Conservation (phyloP, 2,888 invertebrate species). For the Schizotus pectinicornis region DNA sequence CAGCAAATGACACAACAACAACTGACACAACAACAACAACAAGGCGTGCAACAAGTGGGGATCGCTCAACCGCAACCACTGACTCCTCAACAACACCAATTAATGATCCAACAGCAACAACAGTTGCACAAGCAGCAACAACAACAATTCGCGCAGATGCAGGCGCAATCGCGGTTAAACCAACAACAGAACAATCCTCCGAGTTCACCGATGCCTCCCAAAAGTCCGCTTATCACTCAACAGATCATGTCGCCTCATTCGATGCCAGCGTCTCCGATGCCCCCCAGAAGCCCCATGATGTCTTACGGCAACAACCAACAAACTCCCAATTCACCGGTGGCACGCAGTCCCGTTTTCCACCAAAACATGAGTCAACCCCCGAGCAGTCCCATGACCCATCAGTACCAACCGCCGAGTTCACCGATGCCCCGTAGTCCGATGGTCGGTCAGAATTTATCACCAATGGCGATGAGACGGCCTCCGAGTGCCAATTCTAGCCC, state of each 20-base stretch:
- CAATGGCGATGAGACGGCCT: slow-evolving; percentile 63
- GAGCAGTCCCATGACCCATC: slow-evolving; percentile 61
- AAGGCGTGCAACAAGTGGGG: slow-evolving; percentile 16
- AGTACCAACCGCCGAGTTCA: slow-evolving; percentile 60
- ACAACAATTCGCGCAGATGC: background rate
- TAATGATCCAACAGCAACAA: slow-evolving; percentile 53
- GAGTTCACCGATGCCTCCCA: slow-evolving; percentile 63
- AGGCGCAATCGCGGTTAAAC: slow-evolving; percentile 37
- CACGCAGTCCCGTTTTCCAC: slow-evolving; percentile 65
- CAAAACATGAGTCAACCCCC: slow-evolving; percentile 56
- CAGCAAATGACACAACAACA: slow-evolving; percentile 52
- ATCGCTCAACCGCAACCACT: slow-evolving; percentile 47
- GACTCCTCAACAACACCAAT: slow-evolving; percentile 54
- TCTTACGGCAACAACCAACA: slow-evolving; percentile 51
- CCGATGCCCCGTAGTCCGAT: slow-evolving; percentile 60
- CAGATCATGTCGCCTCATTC: slow-evolving; percentile 58
- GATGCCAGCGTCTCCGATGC: slow-evolving; percentile 59
- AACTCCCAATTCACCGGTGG: slow-evolving; percentile 66
- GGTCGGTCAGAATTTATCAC: slow-evolving; percentile 57
- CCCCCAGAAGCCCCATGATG: slow-evolving; percentile 58
- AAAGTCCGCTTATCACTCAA: slow-evolving; percentile 59
- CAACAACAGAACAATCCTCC: slow-evolving; percentile 54
- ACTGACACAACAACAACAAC: slow-evolving; percentile 40
- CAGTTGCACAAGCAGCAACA: slow-evolving; percentile 48
- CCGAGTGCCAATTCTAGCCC: slow-evolving; percentile 63